These are phyloP conservation scores for Pseudococcus viburni DNA, from an alignment of 2,888 invertebrate species.

Conservation along the genomic window DNA sequence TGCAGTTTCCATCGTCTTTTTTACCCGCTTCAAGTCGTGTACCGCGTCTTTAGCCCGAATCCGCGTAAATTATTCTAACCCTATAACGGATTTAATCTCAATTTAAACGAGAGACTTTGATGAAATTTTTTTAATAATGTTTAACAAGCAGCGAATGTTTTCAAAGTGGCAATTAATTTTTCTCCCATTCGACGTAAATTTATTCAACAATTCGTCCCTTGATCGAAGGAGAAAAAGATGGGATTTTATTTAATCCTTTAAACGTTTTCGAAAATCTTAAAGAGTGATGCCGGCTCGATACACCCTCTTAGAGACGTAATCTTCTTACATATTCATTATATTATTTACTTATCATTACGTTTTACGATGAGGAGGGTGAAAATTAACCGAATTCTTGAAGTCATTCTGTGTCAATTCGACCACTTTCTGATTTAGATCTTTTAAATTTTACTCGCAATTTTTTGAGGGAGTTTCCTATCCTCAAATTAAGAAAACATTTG, in stretches of 20 bases:
- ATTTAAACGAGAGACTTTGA: conserved; percentile 30
- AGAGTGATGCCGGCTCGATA: background rate
- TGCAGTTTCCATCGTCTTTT: conserved; percentile 19
- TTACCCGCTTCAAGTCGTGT: background rate
- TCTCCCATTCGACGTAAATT: conserved; percentile 31
- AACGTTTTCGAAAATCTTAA: conserved; percentile 11
- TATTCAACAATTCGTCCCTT: conserved; percentile 21
- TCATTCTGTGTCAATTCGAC: too few relatives aligned
- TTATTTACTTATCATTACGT: conserved; percentile 18
- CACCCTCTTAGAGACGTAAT: background rate
- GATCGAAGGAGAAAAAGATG: background rate
- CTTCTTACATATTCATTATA: conserved; percentile 28
- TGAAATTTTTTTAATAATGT: conserved; percentile 27
- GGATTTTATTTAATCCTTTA: conserved; percentile 28
- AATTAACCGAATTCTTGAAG: background rate
- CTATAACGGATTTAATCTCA: conserved; percentile 3
- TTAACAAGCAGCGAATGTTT: conserved; percentile 5
- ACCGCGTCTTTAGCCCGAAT: background rate
- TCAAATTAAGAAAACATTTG: too few relatives aligned
- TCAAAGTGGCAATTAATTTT: conserved; percentile 36
- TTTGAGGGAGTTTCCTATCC: too few relatives aligned
- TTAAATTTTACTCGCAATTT: too few relatives aligned
- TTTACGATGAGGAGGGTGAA: background rate
- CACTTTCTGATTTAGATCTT: too few relatives aligned
- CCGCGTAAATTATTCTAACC: conserved; percentile 42